Evolutionary conservation across 2,888 invertebrate species (phyloP), one percentile per base, ranked within the genome.

Genomic region (Altica lythri): DNA sequence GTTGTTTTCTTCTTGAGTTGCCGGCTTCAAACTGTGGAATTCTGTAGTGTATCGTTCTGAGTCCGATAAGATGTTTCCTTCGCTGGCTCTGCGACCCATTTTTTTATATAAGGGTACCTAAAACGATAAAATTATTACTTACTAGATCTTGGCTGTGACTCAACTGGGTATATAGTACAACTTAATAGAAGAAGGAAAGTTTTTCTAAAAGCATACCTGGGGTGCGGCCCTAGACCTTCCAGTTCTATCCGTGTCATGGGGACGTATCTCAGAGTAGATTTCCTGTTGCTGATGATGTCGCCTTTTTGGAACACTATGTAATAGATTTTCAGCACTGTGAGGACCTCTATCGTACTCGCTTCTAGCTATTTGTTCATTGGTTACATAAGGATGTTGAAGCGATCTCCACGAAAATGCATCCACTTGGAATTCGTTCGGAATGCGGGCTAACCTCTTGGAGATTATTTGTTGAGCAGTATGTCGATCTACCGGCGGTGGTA

Each of bases 51-150:
- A 55, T 16, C 46, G 48, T 29, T 58, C 55, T 48, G 55, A 37
- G 48, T 68, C 69, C 10, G 71, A 72, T 44, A 73, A 67, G 43
- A 74, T 75, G 59, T 78, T 78, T 16, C 80, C 81, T 59, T 81
- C 81, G 62, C 80, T 81, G 1, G 80, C 79, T 16, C 81, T 72
- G n/a, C 81, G 75, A 18, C 75, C 76, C 76, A 76, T 76, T 58
- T 75, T 76, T 43, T 69, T 69, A 58, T 72, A 72, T 19, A 72
- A 63, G 53, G 75, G 75, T 68, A 75, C 75, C 55, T 55, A 22
- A 13, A 35, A 43, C 13, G 27, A 30, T 8, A 10, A 29, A 29
- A 25, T 25, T 29, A 2, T n/a, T 10, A n/a, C 29, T 9, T 3
- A 3, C 4, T n/a, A n/a, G n/a, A n/a, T n/a, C n/a, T n/a, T n/a